Conservation (phyloP, 2,113 vertebrate genomes). For the Delphinus delphis region DNA sequence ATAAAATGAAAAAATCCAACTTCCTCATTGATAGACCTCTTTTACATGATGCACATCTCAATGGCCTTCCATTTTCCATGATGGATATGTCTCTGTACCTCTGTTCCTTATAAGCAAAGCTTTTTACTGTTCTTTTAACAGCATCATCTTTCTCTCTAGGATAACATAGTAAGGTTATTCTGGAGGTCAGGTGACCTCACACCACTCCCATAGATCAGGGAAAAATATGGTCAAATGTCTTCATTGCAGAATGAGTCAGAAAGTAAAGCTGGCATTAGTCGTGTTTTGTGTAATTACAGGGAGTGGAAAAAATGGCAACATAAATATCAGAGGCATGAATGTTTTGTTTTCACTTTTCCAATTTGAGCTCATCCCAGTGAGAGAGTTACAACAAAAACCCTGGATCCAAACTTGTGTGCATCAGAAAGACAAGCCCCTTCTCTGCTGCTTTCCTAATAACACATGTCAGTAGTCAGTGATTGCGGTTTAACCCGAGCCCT, state of each 20-base stretch:
- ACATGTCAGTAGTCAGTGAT: conserved; percentile 67
- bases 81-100: background rate
- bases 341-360: conserved; percentile 19
- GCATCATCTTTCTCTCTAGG: conserved; percentile 20
- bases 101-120: background rate
- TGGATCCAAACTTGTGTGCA: background rate
- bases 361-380: background rate
- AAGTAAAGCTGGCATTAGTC: background rate
- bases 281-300: conserved; percentile 30
- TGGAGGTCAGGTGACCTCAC: conserved; percentile 15
- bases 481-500: conserved; percentile 54
- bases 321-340: background rate
- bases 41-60: background rate
- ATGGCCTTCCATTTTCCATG: background rate
- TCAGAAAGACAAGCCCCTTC: conserved; percentile 66
- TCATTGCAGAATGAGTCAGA: conserved; percentile 38
- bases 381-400: background rate
- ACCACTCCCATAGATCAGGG: background rate
- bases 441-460: conserved; percentile 71
- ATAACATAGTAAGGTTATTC: conserved; percentile 43
- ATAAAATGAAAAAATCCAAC: background rate
- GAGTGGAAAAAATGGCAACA: conserved; percentile 8
- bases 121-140: conserved; percentile 42
- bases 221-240: conserved; percentile 49
- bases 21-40: background rate